A percentile compares a stretch with the other conserved stretches of the same genome.
Conservation (phyloP, 2,797 vertebrate genomes). For the Miichthys miiuy region DNA sequence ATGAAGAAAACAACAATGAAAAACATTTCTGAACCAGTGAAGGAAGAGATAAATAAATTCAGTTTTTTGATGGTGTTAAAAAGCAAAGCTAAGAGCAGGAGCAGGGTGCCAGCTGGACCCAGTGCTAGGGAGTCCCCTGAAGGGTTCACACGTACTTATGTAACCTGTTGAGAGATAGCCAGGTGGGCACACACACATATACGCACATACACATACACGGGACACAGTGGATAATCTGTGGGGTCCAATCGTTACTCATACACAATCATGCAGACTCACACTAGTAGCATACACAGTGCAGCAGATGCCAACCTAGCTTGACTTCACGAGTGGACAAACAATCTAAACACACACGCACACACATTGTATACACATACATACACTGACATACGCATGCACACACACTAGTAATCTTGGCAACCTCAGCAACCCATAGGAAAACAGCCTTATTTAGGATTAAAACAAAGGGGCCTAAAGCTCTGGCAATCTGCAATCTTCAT, state of each 20-base stretch:
- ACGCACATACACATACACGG: slow-evolving; percentile 10
- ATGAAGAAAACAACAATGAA: slow-evolving; percentile 37
- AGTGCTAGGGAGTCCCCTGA: slow-evolving; percentile 60
- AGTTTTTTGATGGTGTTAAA: slow-evolving; percentile 60
- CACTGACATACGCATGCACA: slow-evolving; percentile 40
- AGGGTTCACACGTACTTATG: slow-evolving; percentile 68
- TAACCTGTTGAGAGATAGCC: slow-evolving; percentile 69
- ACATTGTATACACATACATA: slow-evolving; percentile 25
- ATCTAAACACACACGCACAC: slow-evolving; percentile 55
- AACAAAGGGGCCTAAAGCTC: slow-evolving; percentile 69
- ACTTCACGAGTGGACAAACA: slow-evolving; percentile 68
- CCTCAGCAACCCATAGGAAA: slow-evolving; percentile 71
- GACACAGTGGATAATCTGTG: slow-evolving; percentile 55
- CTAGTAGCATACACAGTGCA: slow-evolving; percentile 54
- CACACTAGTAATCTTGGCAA: slow-evolving; percentile 64
- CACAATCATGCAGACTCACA: slow-evolving; percentile 56
- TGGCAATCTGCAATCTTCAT: slow-evolving; percentile 45
- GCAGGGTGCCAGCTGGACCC: slow-evolving; percentile 66
- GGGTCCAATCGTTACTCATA: slow-evolving; percentile 48
- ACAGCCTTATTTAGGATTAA: slow-evolving; percentile 78
- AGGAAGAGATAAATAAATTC: slow-evolving; percentile 52
- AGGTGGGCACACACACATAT: slow-evolving; percentile 51
- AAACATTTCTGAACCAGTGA: slow-evolving; percentile 25
- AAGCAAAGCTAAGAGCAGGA: slow-evolving; percentile 42
- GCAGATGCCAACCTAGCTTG: slow-evolving; percentile 74